A percentile compares a stretch with the other conserved stretches of the same genome.
phyloP scores from a whole-genome alignment of 2,797 vertebrate species.

The Falco concolor region DNA sequence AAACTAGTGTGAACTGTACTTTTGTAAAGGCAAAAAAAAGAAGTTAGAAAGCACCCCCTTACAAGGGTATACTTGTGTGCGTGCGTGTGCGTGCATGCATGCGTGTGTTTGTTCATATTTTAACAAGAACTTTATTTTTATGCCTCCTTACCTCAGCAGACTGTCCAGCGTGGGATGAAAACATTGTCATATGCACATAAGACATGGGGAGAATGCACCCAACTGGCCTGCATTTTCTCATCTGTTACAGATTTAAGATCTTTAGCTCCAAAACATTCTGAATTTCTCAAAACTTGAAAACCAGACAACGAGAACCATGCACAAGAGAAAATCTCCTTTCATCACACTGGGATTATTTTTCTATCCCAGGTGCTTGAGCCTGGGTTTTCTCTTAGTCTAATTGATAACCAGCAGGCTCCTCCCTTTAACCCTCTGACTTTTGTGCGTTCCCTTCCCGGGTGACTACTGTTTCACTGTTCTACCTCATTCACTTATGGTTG shows the following conservation, averaged over 20 bases:
- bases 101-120: neutral
- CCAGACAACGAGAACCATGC: neutral
- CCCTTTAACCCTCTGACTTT: constrained; percentile 67
- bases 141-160: neutral
- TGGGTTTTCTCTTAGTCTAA: constrained; percentile 50
- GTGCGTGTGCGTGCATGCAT: neutral
- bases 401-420: constrained; percentile 60
- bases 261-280: neutral
- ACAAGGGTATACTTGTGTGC: neutral
- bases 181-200: neutral
- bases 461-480: constrained; percentile 62
- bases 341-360: neutral
- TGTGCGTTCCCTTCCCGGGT: constrained; percentile 52
- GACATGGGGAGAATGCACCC: neutral
- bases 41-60: neutral
- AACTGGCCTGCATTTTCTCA: neutral
- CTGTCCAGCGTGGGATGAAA: neutral
- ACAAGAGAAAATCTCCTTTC: constrained; percentile 16
- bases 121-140: neutral
- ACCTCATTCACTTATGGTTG: constrained; percentile 67
- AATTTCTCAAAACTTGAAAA: constrained; percentile 4
- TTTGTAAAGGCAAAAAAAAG: neutral
- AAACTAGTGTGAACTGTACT: neutral
- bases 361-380: neutral
- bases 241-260: constrained; percentile 15